A percentile compares a stretch with the other conserved stretches of the same genome.
Conservation (phyloP, 1,140 invertebrate genomes). For the Caligus rogercresseyi region DNA sequence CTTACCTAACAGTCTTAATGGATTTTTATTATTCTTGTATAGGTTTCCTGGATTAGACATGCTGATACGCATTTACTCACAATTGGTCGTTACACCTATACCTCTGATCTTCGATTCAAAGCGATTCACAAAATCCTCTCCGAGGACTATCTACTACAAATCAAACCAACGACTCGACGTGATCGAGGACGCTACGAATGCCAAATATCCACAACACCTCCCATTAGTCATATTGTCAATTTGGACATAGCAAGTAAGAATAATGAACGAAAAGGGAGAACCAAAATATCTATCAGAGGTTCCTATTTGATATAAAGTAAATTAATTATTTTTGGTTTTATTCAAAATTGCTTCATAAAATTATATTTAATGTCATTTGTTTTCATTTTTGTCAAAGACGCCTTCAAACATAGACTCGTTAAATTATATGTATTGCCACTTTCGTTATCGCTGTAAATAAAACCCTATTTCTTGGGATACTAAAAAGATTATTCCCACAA, state of each 20-base stretch:
- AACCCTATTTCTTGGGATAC: too few species aligned
- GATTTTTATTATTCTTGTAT: slow-evolving; percentile 31
- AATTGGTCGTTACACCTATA: slow-evolving; percentile 74
- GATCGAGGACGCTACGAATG: slow-evolving; percentile 72
- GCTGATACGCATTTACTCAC: slow-evolving; percentile 61
- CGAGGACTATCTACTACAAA: slow-evolving; percentile 20
- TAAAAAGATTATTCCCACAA: too few species aligned
- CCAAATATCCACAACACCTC: slow-evolving; percentile 67
- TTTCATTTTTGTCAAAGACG: too few species aligned
- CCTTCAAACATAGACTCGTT: too few species aligned
- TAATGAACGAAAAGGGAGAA: not conserved
- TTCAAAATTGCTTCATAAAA: not conserved
- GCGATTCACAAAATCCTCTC: slow-evolving; percentile 44
- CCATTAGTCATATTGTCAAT: slow-evolving; percentile 52
- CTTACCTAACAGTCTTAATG: too few species aligned
- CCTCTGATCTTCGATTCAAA: slow-evolving; percentile 68
- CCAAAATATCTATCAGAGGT: not conserved
- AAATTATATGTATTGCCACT: too few species aligned
- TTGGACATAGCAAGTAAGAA: slow-evolving; percentile 40
- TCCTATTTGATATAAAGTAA: not conserved
- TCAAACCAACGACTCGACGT: slow-evolving; percentile 7
- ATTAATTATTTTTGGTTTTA: not conserved
- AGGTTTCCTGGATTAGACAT: slow-evolving; percentile 75
- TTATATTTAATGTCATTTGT: not conserved
- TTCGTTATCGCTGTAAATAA: too few species aligned